phyloP scores from a whole-genome alignment of 2,113 vertebrate genomes.

The Nipponia nippon region DNA sequence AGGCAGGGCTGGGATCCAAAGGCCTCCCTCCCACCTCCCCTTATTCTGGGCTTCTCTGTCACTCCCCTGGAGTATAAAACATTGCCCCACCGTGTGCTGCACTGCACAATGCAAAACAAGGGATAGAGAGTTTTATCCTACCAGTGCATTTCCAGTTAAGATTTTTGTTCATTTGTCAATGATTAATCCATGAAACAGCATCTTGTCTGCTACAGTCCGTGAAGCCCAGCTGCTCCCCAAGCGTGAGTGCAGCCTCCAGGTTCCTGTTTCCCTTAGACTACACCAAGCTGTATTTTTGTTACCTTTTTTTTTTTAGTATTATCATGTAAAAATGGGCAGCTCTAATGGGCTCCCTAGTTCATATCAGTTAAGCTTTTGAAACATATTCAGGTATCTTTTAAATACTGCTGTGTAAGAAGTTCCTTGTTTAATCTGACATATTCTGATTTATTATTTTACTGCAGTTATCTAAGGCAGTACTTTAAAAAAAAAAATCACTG shows the following conservation, averaged over 20 bases:
- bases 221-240: neutral
- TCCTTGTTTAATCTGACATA: constrained; percentile 17
- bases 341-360: neutral
- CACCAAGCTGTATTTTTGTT: neutral
- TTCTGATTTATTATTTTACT: neutral
- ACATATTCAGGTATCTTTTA: constrained; percentile 43
- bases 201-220: neutral
- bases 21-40: neutral
- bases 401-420: constrained; percentile 42
- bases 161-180: neutral
- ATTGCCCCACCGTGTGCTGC: fast-evolving
- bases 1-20: neutral
- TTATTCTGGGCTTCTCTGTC: neutral
- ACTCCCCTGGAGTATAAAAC: neutral
- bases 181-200: neutral
- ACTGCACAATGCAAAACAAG: neutral
- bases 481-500: neutral
- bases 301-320: neutral
- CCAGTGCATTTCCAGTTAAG: neutral
- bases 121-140: neutral
- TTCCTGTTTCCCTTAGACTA: neutral
- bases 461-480: neutral
- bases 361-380: constrained; percentile 38
- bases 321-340: neutral
- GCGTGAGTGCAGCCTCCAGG: neutral